These are phyloP conservation scores for Phodopus roborovskii DNA, from an alignment of 2,113 vertebrate species.

Conservation along the genomic window DNA sequence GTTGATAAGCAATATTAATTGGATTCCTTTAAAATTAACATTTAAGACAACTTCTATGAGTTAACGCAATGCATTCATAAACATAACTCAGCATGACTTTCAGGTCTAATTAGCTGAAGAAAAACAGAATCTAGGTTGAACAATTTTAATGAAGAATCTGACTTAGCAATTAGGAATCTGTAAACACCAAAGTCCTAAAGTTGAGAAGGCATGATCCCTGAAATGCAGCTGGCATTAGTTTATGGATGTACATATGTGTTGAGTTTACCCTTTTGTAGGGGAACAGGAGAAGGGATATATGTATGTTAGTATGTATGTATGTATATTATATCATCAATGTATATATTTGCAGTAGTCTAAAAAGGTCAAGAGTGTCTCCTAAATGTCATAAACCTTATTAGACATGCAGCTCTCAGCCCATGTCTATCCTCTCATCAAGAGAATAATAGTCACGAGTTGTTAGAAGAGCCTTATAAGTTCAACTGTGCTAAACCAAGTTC, in stretches of 20 bases:
- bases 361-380: conserved; percentile 2
- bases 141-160: background rate
- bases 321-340: background rate
- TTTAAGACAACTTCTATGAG: background rate
- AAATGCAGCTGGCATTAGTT: background rate
- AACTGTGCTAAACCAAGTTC: background rate
- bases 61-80: background rate
- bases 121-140: background rate
- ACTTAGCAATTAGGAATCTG: background rate
- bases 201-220: background rate
- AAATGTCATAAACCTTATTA: background rate
- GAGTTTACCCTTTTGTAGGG: background rate
- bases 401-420: background rate
- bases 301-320: background rate
- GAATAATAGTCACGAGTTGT: background rate
- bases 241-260: background rate
- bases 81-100: background rate
- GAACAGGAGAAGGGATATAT: background rate
- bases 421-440: background rate
- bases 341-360: background rate
- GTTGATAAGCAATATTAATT: background rate
- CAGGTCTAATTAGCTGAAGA: background rate
- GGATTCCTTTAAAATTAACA: background rate
- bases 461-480: background rate
- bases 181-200: background rate